A percentile compares a stretch with the other conserved stretches of the same genome.
Conservation (phyloP, 2,797 vertebrate genomes). For the Onychomys torridus region DNA sequence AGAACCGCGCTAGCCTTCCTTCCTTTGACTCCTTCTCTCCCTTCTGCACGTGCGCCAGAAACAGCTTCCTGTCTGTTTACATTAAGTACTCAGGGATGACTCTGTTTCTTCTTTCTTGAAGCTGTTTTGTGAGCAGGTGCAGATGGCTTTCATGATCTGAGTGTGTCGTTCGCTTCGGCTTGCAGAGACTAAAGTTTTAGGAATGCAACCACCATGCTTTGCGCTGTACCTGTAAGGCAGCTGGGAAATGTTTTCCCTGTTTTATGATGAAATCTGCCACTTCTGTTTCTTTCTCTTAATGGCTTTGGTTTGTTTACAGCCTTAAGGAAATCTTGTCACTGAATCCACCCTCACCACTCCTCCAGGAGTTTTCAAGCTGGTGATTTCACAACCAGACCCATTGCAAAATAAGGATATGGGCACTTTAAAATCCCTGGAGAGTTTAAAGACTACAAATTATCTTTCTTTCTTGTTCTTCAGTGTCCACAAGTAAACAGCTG, state of each 20-base stretch:
- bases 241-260: conserved; percentile 26
- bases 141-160: conserved; percentile 72
- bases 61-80: conserved; percentile 55
- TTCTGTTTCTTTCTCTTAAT: conserved; percentile 81
- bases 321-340: conserved; percentile 86
- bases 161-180: conserved; percentile 63
- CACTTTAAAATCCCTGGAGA: conserved; percentile 84
- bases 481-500: conserved; percentile 85
- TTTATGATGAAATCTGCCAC: conserved; percentile 83
- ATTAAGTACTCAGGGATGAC: conserved; percentile 56
- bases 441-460: conserved; percentile 64
- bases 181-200: conserved; percentile 55
- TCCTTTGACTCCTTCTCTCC: neutral
- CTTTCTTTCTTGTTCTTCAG: conserved; percentile 76
- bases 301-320: conserved; percentile 86
- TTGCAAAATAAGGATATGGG: conserved; percentile 87
- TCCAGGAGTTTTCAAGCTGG: conserved; percentile 82
- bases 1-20: neutral
- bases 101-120: conserved; percentile 30
- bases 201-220: conserved; percentile 29
- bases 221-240: conserved; percentile 59
- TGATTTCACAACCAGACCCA: conserved; percentile 87
- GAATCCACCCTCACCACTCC: conserved; percentile 75
- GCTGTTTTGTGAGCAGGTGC: conserved; percentile 81
- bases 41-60: conserved; percentile 57